A percentile compares a stretch with the other conserved stretches of the same genome.
These are phyloP conservation scores for Tokudaia tokunoshimensis DNA, from an alignment of 2,797 vertebrate species.

Conservation along the genomic window DNA sequence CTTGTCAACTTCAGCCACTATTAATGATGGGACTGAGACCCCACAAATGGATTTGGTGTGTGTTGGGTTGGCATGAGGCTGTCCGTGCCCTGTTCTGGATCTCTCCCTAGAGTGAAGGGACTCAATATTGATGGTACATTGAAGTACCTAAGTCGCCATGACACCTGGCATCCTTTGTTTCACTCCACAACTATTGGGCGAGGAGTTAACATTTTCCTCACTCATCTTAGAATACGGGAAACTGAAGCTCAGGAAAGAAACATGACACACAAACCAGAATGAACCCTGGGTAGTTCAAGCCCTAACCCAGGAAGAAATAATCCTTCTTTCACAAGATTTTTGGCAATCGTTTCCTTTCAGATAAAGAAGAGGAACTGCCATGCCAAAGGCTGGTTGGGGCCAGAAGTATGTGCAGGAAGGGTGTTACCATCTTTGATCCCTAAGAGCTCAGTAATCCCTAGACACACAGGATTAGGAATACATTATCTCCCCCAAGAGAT, in stretches of 20 bases:
- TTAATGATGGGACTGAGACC: background rate
- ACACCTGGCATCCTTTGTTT: background rate
- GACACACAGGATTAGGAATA: background rate
- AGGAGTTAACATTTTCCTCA: background rate
- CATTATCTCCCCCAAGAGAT: background rate
- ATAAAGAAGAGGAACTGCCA: background rate
- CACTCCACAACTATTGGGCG: background rate
- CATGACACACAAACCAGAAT: background rate
- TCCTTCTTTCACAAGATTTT: background rate
- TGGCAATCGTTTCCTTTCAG: background rate
- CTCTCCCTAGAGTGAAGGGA: background rate
- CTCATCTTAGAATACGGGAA: background rate
- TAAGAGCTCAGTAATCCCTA: background rate
- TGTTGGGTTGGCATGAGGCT: background rate
- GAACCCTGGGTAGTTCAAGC: background rate
- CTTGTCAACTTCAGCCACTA: background rate
- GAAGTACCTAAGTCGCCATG: background rate
- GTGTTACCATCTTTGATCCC: background rate
- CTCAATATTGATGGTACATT: background rate
- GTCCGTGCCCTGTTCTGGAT: background rate
- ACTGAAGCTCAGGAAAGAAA: background rate
- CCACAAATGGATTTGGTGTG: background rate
- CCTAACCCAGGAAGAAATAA: background rate
- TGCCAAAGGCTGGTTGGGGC: background rate
- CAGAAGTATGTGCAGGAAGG: background rate